Evolutionary conservation across 2,888 invertebrate species (phyloP).

Genomic region (Calameuta filiformis): DNA sequence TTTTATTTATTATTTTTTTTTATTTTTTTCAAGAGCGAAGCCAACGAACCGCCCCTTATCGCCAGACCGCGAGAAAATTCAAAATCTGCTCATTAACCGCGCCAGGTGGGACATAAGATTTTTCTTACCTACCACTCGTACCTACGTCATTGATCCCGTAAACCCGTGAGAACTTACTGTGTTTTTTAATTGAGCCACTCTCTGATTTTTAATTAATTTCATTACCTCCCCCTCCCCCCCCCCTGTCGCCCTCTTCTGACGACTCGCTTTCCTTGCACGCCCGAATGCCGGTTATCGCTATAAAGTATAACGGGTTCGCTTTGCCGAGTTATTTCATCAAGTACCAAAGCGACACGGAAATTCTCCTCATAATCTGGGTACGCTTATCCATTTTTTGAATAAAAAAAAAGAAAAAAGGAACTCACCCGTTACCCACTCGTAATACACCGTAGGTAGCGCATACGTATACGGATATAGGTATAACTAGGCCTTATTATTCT

Average conservation of each 20-base stretch:
- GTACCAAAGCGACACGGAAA: background rate
- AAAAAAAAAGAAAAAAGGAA: background rate
- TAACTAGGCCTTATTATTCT: background rate
- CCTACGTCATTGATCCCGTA: constrained; percentile 33
- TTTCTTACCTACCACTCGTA: constrained; percentile 18
- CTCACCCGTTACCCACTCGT: background rate
- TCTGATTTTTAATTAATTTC: constrained; percentile 14
- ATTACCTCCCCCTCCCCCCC: background rate
- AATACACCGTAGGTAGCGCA: background rate
- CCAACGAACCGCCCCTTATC: constrained; percentile 49
- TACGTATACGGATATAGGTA: background rate
- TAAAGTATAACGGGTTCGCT: background rate
- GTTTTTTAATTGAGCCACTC: constrained; percentile 45
- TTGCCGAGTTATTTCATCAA: background rate
- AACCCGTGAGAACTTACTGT: constrained; percentile 34
- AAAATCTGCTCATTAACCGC: constrained; percentile 61
- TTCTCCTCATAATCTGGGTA: background rate
- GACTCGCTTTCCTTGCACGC: background rate
- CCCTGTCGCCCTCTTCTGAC: background rate
- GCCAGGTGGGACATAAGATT: constrained; percentile 16
- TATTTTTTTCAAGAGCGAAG: constrained; percentile 44
- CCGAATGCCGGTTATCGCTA: background rate
- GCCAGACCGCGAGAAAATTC: constrained; percentile 64
- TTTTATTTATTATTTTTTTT: constrained; percentile 52
- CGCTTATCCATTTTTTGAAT: background rate